Base-by-base conservation (phyloP, 1,140 invertebrate genomes). In the Cydia amplana region DNA sequence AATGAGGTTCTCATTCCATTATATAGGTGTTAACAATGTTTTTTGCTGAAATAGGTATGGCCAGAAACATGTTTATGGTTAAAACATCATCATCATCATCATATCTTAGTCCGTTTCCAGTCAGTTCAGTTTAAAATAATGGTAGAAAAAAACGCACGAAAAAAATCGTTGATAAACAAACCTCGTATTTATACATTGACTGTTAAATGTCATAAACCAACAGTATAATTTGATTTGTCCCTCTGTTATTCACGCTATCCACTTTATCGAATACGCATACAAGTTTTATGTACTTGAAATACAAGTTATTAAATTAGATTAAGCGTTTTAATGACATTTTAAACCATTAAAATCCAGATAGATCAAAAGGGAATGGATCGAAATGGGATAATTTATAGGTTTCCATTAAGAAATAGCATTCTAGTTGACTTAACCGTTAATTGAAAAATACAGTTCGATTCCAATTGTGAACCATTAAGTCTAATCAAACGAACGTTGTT, bases 391-490 rank as follows among this genome's bases (percentile, higher is more conserved):
- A 60, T 60, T 60, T 60, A 60, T 60, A 23, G 55, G 55, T 60
- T 60, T 60, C 10, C 55, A 60, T 60, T 23, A 51, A 51, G 49
- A 51, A 51, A 51, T 18, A 60, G 7, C 55, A 9, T 18, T 23
- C 55, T 60, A 60, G 18, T 23, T 60, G 20, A 23, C 18, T 60
- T 3, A 12, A 60, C 55, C 6, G 76, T 78, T 81, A 85, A 87
- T 87, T 87, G 83, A 78, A 84, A 85, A 87, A 88, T 87, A 82
- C 83, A 83, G 79, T 79, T 74, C 84, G 85, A 88, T 88, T 87
- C 75, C 85, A 88, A 88, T 88, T 88, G 86, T 79, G 72, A 78
- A 83, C 85, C 84, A 87, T 87, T 85, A 83, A 79, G 63, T 67
- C 73, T 76, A 80, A 83, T 85, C 80, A 76, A 80, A 77, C 63